Evolutionary conservation across 30 jellyfish, hydroid and myxozoan genomes (phyloP), one percentile per base, ranked within the genome.

Genomic region (Aurelia coerulea): DNA sequence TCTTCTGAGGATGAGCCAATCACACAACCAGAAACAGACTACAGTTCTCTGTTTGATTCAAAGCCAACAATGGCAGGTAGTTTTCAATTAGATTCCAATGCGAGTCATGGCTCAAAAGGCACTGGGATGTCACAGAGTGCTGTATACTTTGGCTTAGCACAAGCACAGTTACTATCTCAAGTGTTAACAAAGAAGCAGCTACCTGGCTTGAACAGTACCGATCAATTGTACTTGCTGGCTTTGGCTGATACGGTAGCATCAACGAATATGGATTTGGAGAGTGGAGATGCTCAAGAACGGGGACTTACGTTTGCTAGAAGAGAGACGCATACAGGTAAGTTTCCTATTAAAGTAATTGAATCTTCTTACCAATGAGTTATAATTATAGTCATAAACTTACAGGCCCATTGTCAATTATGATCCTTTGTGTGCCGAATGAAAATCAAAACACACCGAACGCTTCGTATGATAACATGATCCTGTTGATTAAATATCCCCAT

Each of bases 241-340:
- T 67, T 95, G 56, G 95, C 99, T 1, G 99, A 95, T 56, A 95
- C 99, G 1, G 94, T 95, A 53, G 99, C 99, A 10, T 67, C 99
- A 13, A 95, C 97, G 17, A 81, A 91, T 52, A 72, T 81, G 88
- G 99, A 95, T 68, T 52, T 95, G 68, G 99, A 91, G 58, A 77
- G 84, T 46, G 90, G 81, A 13, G 94, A 83, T 71, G 91, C 52
- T 50, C 90, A 63, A 67, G 99, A 95, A 58, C 56, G 97, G 53
- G 97, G 97, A 42, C 89, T 90, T 10, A 81, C 72, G 16, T 78
- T 64, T 73, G 92, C 97, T 46, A 74, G 89, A 68, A 33, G 80
- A 75, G 90, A 70, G 71, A 76, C 97, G 2, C 76, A 33, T 7
- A 74, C 97, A 1, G 97, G 97, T 89, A 2, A 19, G 90, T 46